Conservation (phyloP, 2,888 invertebrate species). For the Panzeria rudis region DNA sequence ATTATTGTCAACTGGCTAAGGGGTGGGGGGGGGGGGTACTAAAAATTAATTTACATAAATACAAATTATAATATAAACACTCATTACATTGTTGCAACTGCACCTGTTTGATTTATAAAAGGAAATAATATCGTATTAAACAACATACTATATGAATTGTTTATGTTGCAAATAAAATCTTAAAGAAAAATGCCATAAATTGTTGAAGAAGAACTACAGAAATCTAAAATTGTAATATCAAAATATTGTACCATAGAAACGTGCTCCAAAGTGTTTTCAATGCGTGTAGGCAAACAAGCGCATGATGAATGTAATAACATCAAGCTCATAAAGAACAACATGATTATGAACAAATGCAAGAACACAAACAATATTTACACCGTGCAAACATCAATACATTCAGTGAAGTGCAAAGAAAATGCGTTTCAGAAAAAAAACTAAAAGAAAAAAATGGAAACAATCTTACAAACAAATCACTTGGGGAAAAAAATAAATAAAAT, state of each 20-base stretch:
- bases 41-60: not conserved
- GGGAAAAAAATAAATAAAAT: constrained; percentile 49
- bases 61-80: not conserved
- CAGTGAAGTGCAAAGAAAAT: constrained; percentile 66
- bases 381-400: constrained; percentile 69
- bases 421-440: constrained; percentile 23
- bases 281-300: constrained; percentile 5
- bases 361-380: constrained; percentile 60
- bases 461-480: constrained; percentile 57
- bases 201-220: constrained; percentile 12
- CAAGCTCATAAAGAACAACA: constrained; percentile 41
- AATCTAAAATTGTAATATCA: constrained; percentile 32
- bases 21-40: no score
- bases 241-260: constrained; percentile 50
- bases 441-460: constrained; percentile 6
- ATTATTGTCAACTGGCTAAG: not conserved
- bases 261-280: constrained; percentile 58
- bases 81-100: constrained; percentile 10
- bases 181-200: constrained; percentile 25
- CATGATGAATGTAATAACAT: constrained; percentile 31
- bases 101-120: constrained; percentile 36
- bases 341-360: constrained; percentile 24
- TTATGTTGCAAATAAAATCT: constrained; percentile 19
- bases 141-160: constrained; percentile 16
- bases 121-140: constrained; percentile 18